These are phyloP conservation scores for Diplazon laetatorius DNA, from an alignment of 2,888 invertebrate species.

Conservation along the genomic window DNA sequence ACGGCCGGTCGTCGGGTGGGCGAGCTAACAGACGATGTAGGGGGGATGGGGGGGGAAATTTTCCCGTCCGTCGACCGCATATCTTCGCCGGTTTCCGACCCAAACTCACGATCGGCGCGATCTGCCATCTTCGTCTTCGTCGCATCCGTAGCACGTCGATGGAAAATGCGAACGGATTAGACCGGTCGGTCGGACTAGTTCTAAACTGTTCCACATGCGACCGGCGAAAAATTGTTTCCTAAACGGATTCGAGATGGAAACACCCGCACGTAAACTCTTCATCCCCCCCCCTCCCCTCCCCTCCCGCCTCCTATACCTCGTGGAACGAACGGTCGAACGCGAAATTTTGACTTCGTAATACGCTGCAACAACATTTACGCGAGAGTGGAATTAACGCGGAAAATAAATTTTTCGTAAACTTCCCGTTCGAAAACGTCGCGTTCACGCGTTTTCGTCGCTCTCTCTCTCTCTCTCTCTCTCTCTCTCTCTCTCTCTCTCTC, in stretches of 20 bases:
- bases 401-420: too few species aligned
- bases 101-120: background rate
- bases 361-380: conserved; percentile 59
- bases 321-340: conserved; percentile 50
- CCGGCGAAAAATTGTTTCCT: conserved; percentile 19
- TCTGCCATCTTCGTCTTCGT: background rate
- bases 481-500: too few species aligned
- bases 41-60: too few species aligned
- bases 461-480: too few species aligned
- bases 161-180: conserved; percentile 50
- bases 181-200: conserved; percentile 40
- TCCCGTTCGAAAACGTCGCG: too few species aligned
- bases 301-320: too few species aligned
- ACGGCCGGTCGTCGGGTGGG: too few species aligned
- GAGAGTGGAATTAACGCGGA: conserved; percentile 21
- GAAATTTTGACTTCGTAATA: conserved; percentile 60
- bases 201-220: conserved; percentile 65
- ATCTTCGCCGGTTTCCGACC: background rate
- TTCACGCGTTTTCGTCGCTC: too few species aligned
- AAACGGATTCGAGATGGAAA: conserved; percentile 32
- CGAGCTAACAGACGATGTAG: too few species aligned
- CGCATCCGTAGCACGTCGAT: conserved; percentile 29
- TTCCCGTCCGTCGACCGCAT: background rate
- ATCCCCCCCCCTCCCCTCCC: too few species aligned
- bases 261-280: conserved; percentile 36